A percentile compares a stretch with the other conserved stretches of the same genome.
Evolutionary conservation across 2,113 vertebrate species (phyloP).

Genomic region (Cyanoramphus novaezelandiae): DNA sequence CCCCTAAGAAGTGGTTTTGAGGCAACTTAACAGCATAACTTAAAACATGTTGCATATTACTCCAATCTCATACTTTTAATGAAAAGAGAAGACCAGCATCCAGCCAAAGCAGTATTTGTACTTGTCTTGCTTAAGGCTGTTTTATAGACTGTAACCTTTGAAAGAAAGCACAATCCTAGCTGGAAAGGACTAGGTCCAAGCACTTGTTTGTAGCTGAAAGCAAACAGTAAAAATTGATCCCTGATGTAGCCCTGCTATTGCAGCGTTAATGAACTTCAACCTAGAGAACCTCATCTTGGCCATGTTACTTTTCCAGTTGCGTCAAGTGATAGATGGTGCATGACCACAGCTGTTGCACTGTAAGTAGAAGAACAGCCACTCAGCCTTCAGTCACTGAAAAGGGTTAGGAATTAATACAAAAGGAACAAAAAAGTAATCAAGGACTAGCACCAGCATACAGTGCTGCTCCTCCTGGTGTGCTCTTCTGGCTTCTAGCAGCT

Average conservation of each 20-base stretch:
- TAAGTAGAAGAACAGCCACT: background rate
- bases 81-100: background rate
- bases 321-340: background rate
- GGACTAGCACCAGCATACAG: background rate
- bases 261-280: background rate
- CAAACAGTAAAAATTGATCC: background rate
- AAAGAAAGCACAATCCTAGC: background rate
- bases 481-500: background rate
- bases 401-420: background rate
- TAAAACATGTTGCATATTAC: background rate
- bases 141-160: background rate
- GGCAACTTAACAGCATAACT: background rate
- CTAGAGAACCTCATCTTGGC: fast-evolving
- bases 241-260: background rate
- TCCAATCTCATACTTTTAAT: background rate
- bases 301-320: background rate
- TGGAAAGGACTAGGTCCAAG: background rate
- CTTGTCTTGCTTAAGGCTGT: background rate
- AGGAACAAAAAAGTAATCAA: background rate
- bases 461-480: background rate
- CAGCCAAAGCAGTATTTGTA: background rate
- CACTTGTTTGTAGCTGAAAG: background rate
- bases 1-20: background rate
- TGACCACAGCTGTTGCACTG: background rate
- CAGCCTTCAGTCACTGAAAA: background rate